phyloP scores from a whole-genome alignment of 2,113 vertebrate species.

The Odontophorus gujanensis region DNA sequence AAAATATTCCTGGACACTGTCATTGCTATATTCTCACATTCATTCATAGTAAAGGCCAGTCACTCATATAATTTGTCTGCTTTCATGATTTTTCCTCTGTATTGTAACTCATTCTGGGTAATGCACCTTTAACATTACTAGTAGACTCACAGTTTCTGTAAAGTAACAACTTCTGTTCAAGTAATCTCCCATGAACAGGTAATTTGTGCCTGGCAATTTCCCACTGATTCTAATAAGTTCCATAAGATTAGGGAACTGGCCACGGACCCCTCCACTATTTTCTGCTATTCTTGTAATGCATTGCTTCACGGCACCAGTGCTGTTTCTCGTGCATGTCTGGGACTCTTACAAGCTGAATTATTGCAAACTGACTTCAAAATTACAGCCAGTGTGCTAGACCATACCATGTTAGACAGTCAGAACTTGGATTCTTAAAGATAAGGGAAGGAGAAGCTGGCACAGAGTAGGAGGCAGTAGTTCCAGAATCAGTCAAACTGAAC shows the following conservation, averaged over 20 bases:
- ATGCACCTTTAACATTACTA: conserved; percentile 89
- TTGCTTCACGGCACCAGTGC: background rate
- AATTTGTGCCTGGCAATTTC: background rate
- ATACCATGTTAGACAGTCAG: background rate
- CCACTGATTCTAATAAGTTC: background rate
- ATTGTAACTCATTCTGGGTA: conserved; percentile 89
- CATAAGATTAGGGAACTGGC: background rate
- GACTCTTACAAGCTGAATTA: background rate
- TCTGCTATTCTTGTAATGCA: background rate
- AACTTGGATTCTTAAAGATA: background rate
- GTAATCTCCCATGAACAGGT: conserved; percentile 89
- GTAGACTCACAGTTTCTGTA: conserved; percentile 87
- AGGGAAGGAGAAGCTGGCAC: background rate
- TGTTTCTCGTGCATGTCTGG: background rate
- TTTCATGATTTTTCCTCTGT: conserved; percentile 89
- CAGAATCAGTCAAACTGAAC: background rate
- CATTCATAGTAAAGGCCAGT: conserved; percentile 91
- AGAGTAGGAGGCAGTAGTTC: background rate
- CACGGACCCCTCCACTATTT: background rate
- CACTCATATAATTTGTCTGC: conserved; percentile 88
- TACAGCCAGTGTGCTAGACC: background rate
- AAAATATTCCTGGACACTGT: conserved; percentile 91
- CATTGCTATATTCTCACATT: conserved; percentile 89
- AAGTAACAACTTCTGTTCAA: conserved; percentile 91
- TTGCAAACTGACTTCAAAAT: background rate